A percentile compares a stretch with the other conserved stretches of the same genome.
Evolutionary conservation across 2,797 vertebrate genomes (phyloP).

Genomic region (Prionace glauca): DNA sequence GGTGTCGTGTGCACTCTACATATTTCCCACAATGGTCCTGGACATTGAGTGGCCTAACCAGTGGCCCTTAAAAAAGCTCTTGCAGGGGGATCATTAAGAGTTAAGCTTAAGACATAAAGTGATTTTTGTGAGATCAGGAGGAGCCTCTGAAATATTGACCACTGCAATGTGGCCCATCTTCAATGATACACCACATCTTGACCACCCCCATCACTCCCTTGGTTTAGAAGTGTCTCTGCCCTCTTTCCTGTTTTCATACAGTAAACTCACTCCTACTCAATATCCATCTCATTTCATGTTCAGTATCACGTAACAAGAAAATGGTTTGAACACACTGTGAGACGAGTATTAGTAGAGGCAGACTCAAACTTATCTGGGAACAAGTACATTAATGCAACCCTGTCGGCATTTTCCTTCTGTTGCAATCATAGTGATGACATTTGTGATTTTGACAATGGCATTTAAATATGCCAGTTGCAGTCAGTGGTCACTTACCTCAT

Average conservation of each 20-base stretch:
- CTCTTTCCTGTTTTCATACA: neutral
- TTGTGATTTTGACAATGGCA: neutral
- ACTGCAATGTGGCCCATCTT: neutral
- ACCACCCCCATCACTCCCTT: too few species aligned
- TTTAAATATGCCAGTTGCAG: slow-evolving; percentile 2
- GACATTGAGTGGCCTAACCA: neutral
- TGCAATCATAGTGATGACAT: neutral
- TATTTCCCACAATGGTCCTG: neutral
- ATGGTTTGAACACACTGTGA: neutral
- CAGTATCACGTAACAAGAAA: neutral
- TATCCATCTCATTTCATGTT: neutral
- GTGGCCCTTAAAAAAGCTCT: neutral
- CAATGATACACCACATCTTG: neutral
- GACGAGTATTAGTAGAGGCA: slow-evolving; percentile 14
- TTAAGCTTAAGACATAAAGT: neutral
- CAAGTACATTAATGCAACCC: slow-evolving; percentile 16
- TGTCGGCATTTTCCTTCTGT: neutral
- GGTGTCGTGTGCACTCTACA: neutral
- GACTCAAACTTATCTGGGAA: slow-evolving; percentile 24
- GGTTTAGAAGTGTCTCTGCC: neutral
- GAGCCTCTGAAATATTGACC: neutral
- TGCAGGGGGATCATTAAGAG: neutral
- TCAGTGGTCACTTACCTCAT: neutral
- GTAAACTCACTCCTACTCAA: slow-evolving; percentile 1
- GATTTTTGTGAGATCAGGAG: too few species aligned